A percentile compares a stretch with the other conserved stretches of the same genome.
Conservation (phyloP, 2,888 invertebrate genomes). For the Hydraecia micacea region DNA sequence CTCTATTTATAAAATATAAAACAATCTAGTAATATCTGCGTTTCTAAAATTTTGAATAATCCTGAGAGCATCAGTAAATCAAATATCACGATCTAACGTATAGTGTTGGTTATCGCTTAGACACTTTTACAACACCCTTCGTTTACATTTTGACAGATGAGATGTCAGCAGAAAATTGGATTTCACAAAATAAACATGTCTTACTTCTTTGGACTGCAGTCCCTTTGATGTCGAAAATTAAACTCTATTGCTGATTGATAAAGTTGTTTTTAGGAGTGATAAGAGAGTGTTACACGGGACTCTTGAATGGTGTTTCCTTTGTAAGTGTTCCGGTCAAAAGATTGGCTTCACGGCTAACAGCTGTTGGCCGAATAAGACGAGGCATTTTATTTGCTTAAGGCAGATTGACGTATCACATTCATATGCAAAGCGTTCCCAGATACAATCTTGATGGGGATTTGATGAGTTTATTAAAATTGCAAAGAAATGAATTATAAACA, state of each 20-base stretch:
- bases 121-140: slow-evolving; percentile 79
- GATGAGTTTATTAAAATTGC: slow-evolving; percentile 82
- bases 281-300: slow-evolving; percentile 46
- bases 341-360: slow-evolving; percentile 74
- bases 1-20: not conserved
- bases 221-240: slow-evolving; percentile 45
- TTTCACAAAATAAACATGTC: slow-evolving; percentile 89
- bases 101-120: slow-evolving; percentile 65
- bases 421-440: slow-evolving; percentile 77
- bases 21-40: not conserved
- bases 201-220: slow-evolving; percentile 72
- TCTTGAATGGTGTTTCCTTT: slow-evolving; percentile 63
- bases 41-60: slow-evolving; percentile 20
- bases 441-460: slow-evolving; percentile 73
- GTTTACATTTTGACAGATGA: slow-evolving; percentile 86
- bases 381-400: slow-evolving; percentile 80
- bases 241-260: slow-evolving; percentile 58
- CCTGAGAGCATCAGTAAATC: slow-evolving; percentile 39
- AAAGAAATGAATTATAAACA: slow-evolving; percentile 66
- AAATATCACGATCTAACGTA: slow-evolving; percentile 61
- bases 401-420: slow-evolving; percentile 77
- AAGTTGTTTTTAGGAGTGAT: slow-evolving; percentile 50
- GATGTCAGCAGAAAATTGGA: slow-evolving; percentile 90
- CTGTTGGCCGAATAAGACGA: slow-evolving; percentile 73
- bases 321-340: slow-evolving; percentile 73